Evolutionary conservation across 2,113 vertebrate genomes (phyloP).

Genomic region (Perca flavescens): DNA sequence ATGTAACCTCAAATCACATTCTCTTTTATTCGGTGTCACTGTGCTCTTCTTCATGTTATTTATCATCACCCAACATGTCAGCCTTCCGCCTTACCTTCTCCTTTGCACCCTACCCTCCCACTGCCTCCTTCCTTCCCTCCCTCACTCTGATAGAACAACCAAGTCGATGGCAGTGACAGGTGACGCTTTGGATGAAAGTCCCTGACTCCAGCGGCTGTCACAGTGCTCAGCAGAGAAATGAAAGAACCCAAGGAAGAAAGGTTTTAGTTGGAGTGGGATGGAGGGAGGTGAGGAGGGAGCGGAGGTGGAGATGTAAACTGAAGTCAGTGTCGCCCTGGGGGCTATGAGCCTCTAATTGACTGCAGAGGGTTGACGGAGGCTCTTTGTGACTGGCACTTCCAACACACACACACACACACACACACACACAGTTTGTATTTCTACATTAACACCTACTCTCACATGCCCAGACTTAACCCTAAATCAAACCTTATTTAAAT

Average conservation of each 20-base stretch:
- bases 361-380: constrained; percentile 56
- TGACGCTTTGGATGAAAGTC: constrained; percentile 68
- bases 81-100: constrained; percentile 3
- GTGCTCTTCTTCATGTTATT: constrained; percentile 41
- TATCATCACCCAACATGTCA: constrained; percentile 50
- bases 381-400: constrained; percentile 49
- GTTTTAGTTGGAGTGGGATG: constrained; percentile 47
- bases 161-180: constrained; percentile 56
- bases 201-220: constrained; percentile 58
- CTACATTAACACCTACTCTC: not conserved
- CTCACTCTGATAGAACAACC: constrained; percentile 54
- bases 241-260: constrained; percentile 51
- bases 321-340: constrained; percentile 47
- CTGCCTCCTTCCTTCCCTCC: not conserved
- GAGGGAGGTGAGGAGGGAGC: constrained; percentile 42
- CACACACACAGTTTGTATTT: not conserved
- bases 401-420: constrained; percentile 26
- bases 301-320: constrained; percentile 57
- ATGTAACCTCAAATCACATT: constrained; percentile 45
- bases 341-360: constrained; percentile 63
- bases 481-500: not conserved
- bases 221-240: constrained; percentile 37
- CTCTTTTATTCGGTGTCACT: constrained; percentile 36
- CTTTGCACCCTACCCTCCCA: not conserved
- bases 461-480: not conserved